phyloP scores from a whole-genome alignment of 2,888 invertebrate species.

The Plebejus argus region DNA sequence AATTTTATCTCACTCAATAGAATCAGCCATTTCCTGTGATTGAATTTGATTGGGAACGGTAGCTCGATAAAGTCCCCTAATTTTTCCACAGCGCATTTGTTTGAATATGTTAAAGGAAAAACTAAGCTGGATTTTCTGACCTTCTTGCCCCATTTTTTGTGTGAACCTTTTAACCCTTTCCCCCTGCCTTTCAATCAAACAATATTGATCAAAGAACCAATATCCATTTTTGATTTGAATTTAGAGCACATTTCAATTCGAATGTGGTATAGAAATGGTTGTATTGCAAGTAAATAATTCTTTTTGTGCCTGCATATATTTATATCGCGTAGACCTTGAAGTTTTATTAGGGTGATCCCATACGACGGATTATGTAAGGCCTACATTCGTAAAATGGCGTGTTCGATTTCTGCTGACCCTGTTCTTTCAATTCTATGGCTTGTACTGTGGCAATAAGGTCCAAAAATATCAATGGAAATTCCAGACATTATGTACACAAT shows the following conservation, averaged over 20 bases:
- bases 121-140: slow-evolving; percentile 20
- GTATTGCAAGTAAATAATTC: background rate
- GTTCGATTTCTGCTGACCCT: background rate
- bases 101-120: slow-evolving; percentile 17
- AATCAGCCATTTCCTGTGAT: background rate
- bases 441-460: background rate
- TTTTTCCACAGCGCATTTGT: background rate
- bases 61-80: slow-evolving; percentile 1
- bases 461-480: background rate
- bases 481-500: no score
- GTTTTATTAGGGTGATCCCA: background rate
- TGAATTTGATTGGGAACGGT: background rate
- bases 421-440: background rate
- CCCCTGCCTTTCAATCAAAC: slow-evolving; percentile 17
- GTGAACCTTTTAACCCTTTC: slow-evolving; percentile 25
- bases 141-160: slow-evolving; percentile 24
- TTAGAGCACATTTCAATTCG: slow-evolving; percentile 12
- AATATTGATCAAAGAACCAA: slow-evolving; percentile 29
- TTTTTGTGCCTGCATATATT: background rate
- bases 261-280: background rate
- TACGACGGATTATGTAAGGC: background rate
- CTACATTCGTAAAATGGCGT: background rate
- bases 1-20: background rate
- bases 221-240: slow-evolving; percentile 14
- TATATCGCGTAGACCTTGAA: background rate